Percentiles rank a stretch among this genome's conserved stretches.
These are phyloP conservation scores for Lepidostoma basale DNA, from an alignment of 1,140 invertebrate genomes.

Conservation along the genomic window DNA sequence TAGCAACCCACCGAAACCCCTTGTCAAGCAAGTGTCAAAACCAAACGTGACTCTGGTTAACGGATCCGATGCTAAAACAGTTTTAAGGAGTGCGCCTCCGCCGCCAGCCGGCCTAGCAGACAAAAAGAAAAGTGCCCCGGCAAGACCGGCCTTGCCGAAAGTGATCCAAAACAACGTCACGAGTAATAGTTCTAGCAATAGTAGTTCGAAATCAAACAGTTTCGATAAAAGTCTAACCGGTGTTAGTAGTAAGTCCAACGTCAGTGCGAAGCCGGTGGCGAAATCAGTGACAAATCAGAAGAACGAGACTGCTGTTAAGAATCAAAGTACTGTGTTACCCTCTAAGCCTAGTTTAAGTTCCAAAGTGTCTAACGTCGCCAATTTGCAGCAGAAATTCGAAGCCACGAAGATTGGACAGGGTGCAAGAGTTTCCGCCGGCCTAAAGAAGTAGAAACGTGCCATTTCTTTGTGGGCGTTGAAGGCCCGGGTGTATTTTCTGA, in stretches of 20 bases:
- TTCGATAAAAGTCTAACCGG: slow-evolving; percentile 37
- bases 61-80: slow-evolving; percentile 23
- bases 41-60: background rate
- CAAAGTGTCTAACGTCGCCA: slow-evolving; percentile 72
- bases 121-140: slow-evolving; percentile 39
- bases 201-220: slow-evolving; percentile 35
- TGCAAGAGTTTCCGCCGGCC: slow-evolving; percentile 6
- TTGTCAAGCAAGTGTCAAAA: slow-evolving; percentile 30
- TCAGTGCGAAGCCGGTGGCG: slow-evolving; percentile 23
- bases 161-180: slow-evolving; percentile 26
- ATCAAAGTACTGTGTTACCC: background rate
- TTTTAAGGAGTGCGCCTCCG: slow-evolving; percentile 37
- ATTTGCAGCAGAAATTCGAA: slow-evolving; percentile 77
- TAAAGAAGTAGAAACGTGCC: slow-evolving; percentile 27
- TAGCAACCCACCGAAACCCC: slow-evolving; percentile 3
- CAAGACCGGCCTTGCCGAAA: slow-evolving; percentile 39
- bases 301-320: slow-evolving; percentile 24
- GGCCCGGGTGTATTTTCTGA: no score
- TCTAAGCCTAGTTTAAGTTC: slow-evolving; percentile 58
- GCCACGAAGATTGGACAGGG: slow-evolving; percentile 51
- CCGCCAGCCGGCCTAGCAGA: slow-evolving; percentile 26
- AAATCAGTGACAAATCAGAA: slow-evolving; percentile 21
- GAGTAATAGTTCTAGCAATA: slow-evolving; percentile 27
- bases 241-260: slow-evolving; percentile 16
- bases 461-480: slow-evolving; percentile 4